phyloP scores from a whole-genome alignment of 2,113 vertebrate species.

The Chaetodon trifascialis region DNA sequence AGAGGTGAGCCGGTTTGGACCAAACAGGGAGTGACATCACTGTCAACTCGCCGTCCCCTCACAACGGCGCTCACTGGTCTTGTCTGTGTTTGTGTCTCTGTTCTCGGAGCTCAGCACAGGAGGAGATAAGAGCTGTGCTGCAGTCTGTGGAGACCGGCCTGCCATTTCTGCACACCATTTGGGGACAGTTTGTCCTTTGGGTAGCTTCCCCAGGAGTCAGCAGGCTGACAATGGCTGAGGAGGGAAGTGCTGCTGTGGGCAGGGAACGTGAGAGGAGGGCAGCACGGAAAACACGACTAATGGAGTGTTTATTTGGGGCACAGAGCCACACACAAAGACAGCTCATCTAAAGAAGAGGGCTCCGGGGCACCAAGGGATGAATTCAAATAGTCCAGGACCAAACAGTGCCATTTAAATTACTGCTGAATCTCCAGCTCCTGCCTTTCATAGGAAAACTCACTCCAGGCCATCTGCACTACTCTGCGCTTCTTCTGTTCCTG shows the following conservation, averaged over 20 bases:
- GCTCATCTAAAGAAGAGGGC: constrained; percentile 60
- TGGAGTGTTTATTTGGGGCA: constrained; percentile 77
- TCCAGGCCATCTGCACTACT: constrained; percentile 41
- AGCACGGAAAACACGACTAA: constrained; percentile 69
- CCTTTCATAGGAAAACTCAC: constrained; percentile 45
- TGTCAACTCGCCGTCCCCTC: constrained; percentile 63
- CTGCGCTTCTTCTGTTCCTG: constrained; percentile 18
- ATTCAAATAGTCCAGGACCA: constrained; percentile 65
- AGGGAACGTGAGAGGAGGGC: constrained; percentile 48
- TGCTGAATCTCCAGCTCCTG: constrained; percentile 48
- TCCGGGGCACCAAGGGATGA: constrained; percentile 47
- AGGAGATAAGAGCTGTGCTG: constrained; percentile 65
- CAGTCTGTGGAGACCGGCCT: constrained; percentile 68
- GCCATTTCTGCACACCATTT: constrained; percentile 67
- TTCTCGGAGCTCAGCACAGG: constrained; percentile 48
- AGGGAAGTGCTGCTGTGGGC: constrained; percentile 65
- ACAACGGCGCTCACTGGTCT: constrained; percentile 48
- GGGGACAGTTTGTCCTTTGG: constrained; percentile 75
- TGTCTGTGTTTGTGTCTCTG: constrained; percentile 67
- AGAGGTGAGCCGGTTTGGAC: constrained; percentile 46
- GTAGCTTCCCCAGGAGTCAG: constrained; percentile 60
- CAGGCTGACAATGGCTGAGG: constrained; percentile 65
- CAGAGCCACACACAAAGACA: constrained; percentile 69
- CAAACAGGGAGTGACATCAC: constrained; percentile 72
- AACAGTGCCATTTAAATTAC: constrained; percentile 62